Conservation (phyloP, 2,888 invertebrate genomes). For the Eristalis intricaria region DNA sequence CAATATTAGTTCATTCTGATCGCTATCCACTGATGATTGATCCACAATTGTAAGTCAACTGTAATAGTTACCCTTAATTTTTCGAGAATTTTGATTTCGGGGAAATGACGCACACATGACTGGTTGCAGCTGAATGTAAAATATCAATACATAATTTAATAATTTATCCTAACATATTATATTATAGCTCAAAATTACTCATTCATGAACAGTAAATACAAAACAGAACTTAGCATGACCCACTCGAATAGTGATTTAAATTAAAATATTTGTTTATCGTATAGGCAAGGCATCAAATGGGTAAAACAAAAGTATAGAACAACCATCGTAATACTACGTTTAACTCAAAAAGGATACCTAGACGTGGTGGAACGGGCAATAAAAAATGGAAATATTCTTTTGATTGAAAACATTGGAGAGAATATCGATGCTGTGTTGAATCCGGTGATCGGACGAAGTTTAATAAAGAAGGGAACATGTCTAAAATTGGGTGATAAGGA, state of each 20-base stretch:
- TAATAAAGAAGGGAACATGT: slow-evolving; percentile 92
- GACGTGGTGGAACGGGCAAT: slow-evolving; percentile 91
- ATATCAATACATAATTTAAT: too few species aligned
- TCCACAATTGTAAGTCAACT: slow-evolving; percentile 87
- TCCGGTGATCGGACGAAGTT: slow-evolving; percentile 91
- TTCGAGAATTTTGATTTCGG: too few species aligned
- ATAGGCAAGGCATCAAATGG: slow-evolving; percentile 95
- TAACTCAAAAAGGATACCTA: slow-evolving; percentile 91
- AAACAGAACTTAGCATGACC: too few species aligned
- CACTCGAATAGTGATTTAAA: too few species aligned
- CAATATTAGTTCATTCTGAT: slow-evolving; percentile 93
- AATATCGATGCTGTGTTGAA: slow-evolving; percentile 94
- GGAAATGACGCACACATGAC: too few species aligned
- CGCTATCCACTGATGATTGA: slow-evolving; percentile 98
- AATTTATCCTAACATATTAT: too few species aligned
- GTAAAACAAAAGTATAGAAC: slow-evolving; percentile 93
- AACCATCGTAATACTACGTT: slow-evolving; percentile 87
- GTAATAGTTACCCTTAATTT: not conserved
- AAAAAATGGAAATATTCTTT: slow-evolving; percentile 87
- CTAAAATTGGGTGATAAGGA: slow-evolving; percentile 95
- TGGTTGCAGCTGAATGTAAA: too few species aligned
- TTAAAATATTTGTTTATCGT: slow-evolving; percentile 40
- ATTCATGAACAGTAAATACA: too few species aligned
- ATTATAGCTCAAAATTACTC: too few species aligned
- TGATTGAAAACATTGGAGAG: slow-evolving; percentile 96